Evolutionary conservation across 1,140 invertebrate species (phyloP), one percentile per base, ranked within the genome.

Genomic region (Conus ventricosus): DNA sequence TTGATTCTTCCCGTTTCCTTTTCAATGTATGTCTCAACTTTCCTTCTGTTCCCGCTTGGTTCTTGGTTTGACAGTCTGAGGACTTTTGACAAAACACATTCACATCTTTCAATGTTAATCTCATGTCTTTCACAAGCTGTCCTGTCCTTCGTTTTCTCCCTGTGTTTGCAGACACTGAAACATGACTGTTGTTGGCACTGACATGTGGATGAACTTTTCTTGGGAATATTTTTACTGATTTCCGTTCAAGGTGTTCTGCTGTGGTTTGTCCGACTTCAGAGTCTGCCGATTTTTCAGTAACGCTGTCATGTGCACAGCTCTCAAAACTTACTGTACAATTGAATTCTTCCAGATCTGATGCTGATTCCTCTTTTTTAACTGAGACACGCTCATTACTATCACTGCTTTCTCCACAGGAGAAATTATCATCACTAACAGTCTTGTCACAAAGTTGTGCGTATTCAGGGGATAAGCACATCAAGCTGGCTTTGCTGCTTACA

Each of bases 291-390:
- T 78, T 27, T 78, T 78, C 76, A 39, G 25, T 78, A 39, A 27
- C 39, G 15, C 76, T 78, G 27, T 78, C 76, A 39, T 78, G 25
- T 25, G 15, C 76, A 78, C 25, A 11, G 15, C 15, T 27, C 25
- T 78, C n/a, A 78, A 78, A 78, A 78, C 76, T 78, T 39, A 78
- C 76, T 25, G 76, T 78, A 25, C 76, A 78, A 39, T 78, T 60
- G 8, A 78, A 78, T 3, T 78, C 27, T 27, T 78, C 76, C 27
- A 78, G 25, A 78, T 78, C 76, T 78, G 76, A 78, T 7, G 25
- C 1, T 6, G 76, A 23, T 25, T 78, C 27, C 39, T 78, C 76
- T 39, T 27, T 39, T 25, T 78, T 78, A 6, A 78, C 25, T 39
- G 57, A 15, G 15, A 60, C 5, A 60, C 57, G 3, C 39, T 39